Base-by-base conservation (phyloP, 2,888 invertebrate genomes). In the Carpatolechia fugitivella region DNA sequence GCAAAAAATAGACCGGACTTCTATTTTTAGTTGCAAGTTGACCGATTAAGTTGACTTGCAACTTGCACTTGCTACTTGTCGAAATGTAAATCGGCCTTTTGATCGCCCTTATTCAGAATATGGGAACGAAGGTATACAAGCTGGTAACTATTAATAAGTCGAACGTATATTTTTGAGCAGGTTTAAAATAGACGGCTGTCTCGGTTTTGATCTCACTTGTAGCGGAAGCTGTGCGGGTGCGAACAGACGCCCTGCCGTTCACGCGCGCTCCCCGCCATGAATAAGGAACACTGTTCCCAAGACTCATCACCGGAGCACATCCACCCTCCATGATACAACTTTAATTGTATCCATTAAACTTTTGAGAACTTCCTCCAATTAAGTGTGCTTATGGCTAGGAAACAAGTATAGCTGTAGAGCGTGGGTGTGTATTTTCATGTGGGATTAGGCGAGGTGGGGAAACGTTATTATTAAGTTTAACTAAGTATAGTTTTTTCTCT, bases 361-460 rank as follows among this genome's bases (percentile, higher is more conserved):
- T 69, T 57, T 56, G 60, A 64, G 62, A 72, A 71, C 69, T 73
- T 68, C 59, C 58, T 55, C 60, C 60, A 63, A 72, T 74, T 65
- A 68, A 71, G 71, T 66, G 60, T 65, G 69, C n/a, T 65, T 69
- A 78, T 72, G 70, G 76, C 83, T 82, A 84, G 84, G 84, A 82
- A 84, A 84, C 82, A 83, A 85, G 85, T 87, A 87, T 88, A 87
- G 81, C 78, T 77, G 59, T 74, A 85, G 82, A 78, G 79, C 79
- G 83, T 85, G 85, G 83, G 80, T 71, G 76, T 76, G 24, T 24
- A 24, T 6, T 24, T 24, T 24, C 3, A 24, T 3, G 24, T 24
- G 72, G 16, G 33, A 50, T 20, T 52, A 8, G 13, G 51, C 48
- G 46, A 38, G 33, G 31, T 54, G 47, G 33, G 41, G 48, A 36